Evolutionary conservation across 1,140 invertebrate genomes (phyloP).

Genomic region (Zaprionus capensis): DNA sequence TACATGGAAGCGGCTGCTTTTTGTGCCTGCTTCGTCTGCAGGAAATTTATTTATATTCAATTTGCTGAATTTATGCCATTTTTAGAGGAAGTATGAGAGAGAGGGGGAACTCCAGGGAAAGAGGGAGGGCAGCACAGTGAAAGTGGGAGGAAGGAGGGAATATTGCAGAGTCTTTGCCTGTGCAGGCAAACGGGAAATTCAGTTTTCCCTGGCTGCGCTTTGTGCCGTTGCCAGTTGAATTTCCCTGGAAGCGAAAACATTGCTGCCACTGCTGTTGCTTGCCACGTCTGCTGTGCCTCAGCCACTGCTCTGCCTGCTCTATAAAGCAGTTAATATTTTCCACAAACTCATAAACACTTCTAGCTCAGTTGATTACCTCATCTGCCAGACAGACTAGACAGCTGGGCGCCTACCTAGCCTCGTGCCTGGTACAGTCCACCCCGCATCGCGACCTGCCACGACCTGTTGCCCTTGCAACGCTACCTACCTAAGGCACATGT

Average conservation of each 20-base stretch:
- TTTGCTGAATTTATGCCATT: constrained; percentile 72
- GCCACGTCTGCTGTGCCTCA: not conserved
- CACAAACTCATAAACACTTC: constrained; percentile 73
- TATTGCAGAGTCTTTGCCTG: too few species aligned
- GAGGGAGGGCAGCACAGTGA: too few species aligned
- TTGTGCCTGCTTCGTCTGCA: constrained; percentile 54
- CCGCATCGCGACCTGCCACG: too few species aligned
- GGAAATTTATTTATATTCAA: constrained; percentile 83
- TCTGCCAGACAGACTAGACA: not conserved
- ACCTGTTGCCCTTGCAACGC: not conserved
- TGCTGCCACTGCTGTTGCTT: not conserved
- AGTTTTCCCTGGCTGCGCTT: constrained; percentile 40
- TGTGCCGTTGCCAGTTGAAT: constrained; percentile 9
- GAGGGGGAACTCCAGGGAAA: not conserved
- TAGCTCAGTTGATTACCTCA: constrained; percentile 3
- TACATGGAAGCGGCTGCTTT: constrained; percentile 26
- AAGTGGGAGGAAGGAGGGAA: not conserved
- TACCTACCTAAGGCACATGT: constrained; percentile 41
- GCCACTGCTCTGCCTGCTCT: constrained; percentile 29
- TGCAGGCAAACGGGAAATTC: constrained; percentile 58
- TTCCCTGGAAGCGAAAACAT: constrained; percentile 19
- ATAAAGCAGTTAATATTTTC: constrained; percentile 64
- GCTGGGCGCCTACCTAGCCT: not conserved
- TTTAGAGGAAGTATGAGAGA: constrained; percentile 14
- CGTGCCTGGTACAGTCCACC: not conserved